These are phyloP conservation scores for Henricia sp. DNA, from an alignment of 53 echinoderm and acorn worm species.

Conservation along the genomic window DNA sequence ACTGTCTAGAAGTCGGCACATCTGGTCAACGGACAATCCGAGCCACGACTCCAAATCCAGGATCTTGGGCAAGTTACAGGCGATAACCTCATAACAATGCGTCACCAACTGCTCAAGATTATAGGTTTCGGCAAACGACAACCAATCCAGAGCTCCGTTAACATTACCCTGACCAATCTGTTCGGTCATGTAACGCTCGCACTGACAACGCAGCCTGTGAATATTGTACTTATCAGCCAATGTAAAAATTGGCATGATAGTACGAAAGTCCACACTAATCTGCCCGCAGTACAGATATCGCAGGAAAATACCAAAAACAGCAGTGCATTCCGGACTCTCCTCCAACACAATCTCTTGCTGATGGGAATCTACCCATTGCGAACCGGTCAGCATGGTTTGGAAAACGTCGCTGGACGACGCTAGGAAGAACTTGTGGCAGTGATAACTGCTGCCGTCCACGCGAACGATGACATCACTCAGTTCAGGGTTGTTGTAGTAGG, in stretches of 20 bases:
- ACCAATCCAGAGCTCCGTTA: constrained; percentile 64
- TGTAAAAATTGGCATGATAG: constrained; percentile 65
- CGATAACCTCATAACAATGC: constrained; percentile 63
- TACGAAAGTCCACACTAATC: constrained; percentile 25
- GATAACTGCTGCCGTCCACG: constrained; percentile 43
- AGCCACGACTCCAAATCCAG: constrained; percentile 58
- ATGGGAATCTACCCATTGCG: constrained; percentile 62
- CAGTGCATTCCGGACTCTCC: constrained; percentile 43
- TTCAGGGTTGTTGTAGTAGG: constrained; percentile 60
- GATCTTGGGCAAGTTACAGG: constrained; percentile 52
- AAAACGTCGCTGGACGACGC: constrained; percentile 67
- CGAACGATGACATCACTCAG: constrained; percentile 68
- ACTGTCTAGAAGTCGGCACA: constrained; percentile 53
- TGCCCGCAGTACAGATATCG: constrained; percentile 62
- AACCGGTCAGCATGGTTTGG: constrained; percentile 61
- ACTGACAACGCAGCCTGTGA: constrained; percentile 44
- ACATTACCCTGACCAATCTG: constrained; percentile 65
- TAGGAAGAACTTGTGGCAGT: constrained; percentile 72
- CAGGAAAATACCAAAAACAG: constrained; percentile 57
- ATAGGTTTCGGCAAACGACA: constrained; percentile 68
- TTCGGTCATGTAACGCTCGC: constrained; percentile 66
- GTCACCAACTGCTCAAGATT: constrained; percentile 46
- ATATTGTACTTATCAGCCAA: constrained; percentile 70
- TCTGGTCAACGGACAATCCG: constrained; percentile 42
- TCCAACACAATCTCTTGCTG: constrained; percentile 45